Evolutionary conservation across 1,140 invertebrate genomes (phyloP).

Genomic region (Potamilus streckersoni): DNA sequence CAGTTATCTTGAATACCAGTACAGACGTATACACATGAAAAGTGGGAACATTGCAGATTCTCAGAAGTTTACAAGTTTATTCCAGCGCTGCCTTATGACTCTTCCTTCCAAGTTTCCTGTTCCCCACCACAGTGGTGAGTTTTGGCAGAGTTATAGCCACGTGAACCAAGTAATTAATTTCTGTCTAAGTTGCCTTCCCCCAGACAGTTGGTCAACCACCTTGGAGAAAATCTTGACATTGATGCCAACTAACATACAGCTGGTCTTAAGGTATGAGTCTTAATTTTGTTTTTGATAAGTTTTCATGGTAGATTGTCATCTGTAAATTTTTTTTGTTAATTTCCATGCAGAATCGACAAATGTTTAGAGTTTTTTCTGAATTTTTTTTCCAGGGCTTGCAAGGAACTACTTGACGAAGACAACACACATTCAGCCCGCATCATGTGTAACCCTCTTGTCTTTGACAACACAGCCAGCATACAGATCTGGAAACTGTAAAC

Average conservation of each 20-base stretch:
- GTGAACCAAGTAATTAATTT: conserved; percentile 11
- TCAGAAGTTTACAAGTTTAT: conserved; percentile 8
- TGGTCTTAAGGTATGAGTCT: conserved; percentile 14
- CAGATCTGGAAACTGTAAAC: conserved; percentile 34
- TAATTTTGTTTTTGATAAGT: too few relatives aligned
- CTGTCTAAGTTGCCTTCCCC: conserved; percentile 11
- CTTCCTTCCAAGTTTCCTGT: conserved; percentile 8
- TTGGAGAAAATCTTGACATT: conserved; percentile 11
- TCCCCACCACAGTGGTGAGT: conserved; percentile 2
- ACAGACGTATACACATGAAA: conserved; percentile 3
- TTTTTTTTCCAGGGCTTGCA: conserved; percentile 16
- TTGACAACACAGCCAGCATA: conserved; percentile 17
- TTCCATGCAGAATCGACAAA: too few relatives aligned
- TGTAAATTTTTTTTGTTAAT: too few relatives aligned
- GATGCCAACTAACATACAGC: conserved; percentile 18
- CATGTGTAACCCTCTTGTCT: conserved; percentile 19
- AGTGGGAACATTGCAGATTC: neutral
- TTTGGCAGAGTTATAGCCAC: conserved; percentile 10
- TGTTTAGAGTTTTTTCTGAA: neutral
- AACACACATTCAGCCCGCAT: conserved; percentile 19
- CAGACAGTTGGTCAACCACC: conserved; percentile 10
- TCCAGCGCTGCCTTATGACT: conserved; percentile 21
- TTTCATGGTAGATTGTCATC: too few relatives aligned
- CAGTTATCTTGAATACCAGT: conserved; percentile 23
- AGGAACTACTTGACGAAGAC: conserved; percentile 8